Evolutionary conservation across 2,888 invertebrate species (phyloP).

Genomic region (Eupithecia subfuscata): DNA sequence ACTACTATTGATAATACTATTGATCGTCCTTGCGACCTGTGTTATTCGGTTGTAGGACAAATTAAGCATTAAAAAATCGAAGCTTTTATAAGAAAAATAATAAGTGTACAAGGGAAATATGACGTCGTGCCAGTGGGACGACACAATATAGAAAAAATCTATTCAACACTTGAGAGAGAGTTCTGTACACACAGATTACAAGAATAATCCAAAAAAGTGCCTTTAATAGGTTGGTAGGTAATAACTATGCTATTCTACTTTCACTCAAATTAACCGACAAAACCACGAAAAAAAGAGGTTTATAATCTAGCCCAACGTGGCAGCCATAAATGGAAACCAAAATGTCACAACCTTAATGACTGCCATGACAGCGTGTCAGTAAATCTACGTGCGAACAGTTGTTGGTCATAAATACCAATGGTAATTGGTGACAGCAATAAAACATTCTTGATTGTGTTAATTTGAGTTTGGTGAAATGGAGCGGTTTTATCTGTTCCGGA

Average conservation of each 20-base stretch:
- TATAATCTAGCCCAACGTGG: not conserved
- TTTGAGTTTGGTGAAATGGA: slow-evolving; percentile 37
- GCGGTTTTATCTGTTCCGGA: slow-evolving; percentile 5
- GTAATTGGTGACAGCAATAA: slow-evolving; percentile 43
- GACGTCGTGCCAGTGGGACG: too few species aligned
- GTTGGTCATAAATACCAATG: slow-evolving; percentile 63
- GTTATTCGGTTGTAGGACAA: not conserved
- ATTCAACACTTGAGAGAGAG: not conserved
- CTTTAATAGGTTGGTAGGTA: not conserved
- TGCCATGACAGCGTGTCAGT: slow-evolving; percentile 45
- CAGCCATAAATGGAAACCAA: slow-evolving; percentile 4
- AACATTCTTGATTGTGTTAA: slow-evolving; percentile 46
- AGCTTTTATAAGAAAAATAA: not conserved
- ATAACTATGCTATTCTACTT: not conserved
- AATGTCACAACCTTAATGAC: slow-evolving; percentile 7
- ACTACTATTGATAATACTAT: too few species aligned
- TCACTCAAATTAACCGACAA: not conserved
- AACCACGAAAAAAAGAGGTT: not conserved
- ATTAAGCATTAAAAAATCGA: not conserved
- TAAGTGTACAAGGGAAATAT: too few species aligned
- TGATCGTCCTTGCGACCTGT: too few species aligned
- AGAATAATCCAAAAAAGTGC: not conserved
- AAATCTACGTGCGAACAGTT: slow-evolving; percentile 68
- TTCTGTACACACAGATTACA: not conserved
- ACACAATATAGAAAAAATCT: not conserved